Conservation (phyloP, 2,113 vertebrate species). For the Papio anubis region DNA sequence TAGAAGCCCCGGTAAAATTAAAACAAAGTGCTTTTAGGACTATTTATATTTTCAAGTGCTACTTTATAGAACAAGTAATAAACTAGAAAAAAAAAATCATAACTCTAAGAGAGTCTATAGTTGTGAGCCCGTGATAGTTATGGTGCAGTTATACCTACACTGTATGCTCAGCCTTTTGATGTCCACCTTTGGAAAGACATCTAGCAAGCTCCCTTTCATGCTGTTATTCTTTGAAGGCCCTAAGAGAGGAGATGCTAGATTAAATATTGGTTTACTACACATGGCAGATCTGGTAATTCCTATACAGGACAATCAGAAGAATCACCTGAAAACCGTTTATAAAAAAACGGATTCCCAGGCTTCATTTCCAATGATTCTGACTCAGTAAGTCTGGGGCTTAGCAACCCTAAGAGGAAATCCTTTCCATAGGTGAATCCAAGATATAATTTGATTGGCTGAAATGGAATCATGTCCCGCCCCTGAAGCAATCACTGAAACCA, state of each 20-base stretch:
- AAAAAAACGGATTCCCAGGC: neutral
- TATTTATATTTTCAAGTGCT: neutral
- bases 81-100: neutral
- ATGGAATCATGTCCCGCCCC: neutral
- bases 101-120: neutral
- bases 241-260: neutral
- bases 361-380: neutral
- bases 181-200: neutral
- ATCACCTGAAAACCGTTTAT: neutral
- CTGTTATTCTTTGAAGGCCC: neutral
- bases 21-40: neutral
- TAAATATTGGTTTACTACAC: neutral
- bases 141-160: neutral
- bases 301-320: neutral
- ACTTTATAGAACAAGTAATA: neutral
- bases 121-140: neutral
- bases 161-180: neutral
- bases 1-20: neutral
- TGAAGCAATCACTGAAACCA: neutral
- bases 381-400: neutral
- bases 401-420: neutral
- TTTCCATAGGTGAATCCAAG: constrained; percentile 6
- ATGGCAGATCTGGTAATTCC: neutral
- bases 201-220: neutral
- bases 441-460: neutral